Percentiles rank a stretch among this genome's conserved stretches.
Conservation (phyloP, 1,140 invertebrate species). For the Musca vetustissima region DNA sequence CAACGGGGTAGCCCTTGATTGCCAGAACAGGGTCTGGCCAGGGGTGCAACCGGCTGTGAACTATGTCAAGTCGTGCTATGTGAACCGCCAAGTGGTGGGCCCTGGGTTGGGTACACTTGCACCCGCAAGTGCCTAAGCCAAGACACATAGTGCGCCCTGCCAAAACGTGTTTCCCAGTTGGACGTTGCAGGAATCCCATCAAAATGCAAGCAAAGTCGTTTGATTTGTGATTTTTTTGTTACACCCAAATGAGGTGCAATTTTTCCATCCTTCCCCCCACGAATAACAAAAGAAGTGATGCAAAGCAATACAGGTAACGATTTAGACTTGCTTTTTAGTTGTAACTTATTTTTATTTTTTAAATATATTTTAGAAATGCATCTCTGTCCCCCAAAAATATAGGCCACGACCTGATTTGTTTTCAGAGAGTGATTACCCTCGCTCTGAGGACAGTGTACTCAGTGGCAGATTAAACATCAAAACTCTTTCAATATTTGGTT, state of each 20-base stretch:
- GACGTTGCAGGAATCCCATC: conserved; percentile 50
- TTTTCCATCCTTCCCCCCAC: too few relatives aligned
- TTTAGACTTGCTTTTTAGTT: too few relatives aligned
- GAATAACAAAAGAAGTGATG: too few relatives aligned
- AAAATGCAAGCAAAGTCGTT: conserved; percentile 16
- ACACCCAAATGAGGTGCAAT: too few relatives aligned
- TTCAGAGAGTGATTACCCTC: conserved; percentile 50
- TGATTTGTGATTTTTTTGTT: too few relatives aligned
- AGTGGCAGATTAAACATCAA: conserved; percentile 49
- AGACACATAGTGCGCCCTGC: conserved; percentile 56
- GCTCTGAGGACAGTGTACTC: conserved; percentile 56
- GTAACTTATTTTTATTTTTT: too few relatives aligned
- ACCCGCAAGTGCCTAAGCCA: conserved; percentile 49
- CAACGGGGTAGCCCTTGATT: conserved; percentile 55
- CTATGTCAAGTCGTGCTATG: conserved; percentile 54
- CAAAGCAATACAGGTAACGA: too few relatives aligned
- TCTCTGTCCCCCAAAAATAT: background rate
- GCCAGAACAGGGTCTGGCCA: conserved; percentile 55
- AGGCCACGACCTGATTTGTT: conserved; percentile 55
- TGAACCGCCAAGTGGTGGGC: conserved; percentile 55
- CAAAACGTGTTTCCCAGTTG: conserved; percentile 33
- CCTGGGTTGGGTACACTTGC: conserved; percentile 49
- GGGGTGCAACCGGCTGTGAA: conserved; percentile 55
- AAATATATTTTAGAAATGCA: too few relatives aligned
- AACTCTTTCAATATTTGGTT: conserved; percentile 51